Base-by-base conservation (phyloP, 2,113 vertebrate genomes). In the Martes martes region DNA sequence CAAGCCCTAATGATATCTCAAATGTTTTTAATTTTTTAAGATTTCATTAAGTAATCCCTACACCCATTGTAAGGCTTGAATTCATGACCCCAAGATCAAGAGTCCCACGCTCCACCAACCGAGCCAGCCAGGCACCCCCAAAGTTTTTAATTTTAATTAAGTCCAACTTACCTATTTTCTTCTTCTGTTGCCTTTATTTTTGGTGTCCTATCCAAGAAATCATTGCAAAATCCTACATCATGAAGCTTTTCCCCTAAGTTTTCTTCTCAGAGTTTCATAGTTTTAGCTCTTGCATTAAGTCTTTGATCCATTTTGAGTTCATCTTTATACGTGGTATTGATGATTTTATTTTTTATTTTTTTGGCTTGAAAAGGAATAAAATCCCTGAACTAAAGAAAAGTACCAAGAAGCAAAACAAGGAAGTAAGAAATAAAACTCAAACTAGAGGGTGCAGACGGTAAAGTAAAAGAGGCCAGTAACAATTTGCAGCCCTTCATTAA, bases 341-440 rank as follows among this genome's bases (percentile, higher is more conserved):
- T 86, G 14, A 63, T 36, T 71, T 31, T 65, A 15, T 33, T 67
- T 33, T 67, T 65, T 14, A 16, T 31, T 31, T 65, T 31, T 73
- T 74, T 42, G 36, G 74, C 28, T 47, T 88, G 16, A 78, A 47
- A 88, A 47, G 26, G n/a, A 95, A 90, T 63, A 28, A 65, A 83
- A n/a, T 83, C 67, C 45, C 57, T 76, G 23, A 95, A 67, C 57
- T n/a, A 79, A 79, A 61, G 71, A 76, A 78, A 91, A 33, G 7
- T 31, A 57, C 47, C 47, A 82, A 61, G 45, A 78, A 78, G 59
- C 16, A 85, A 91, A 82, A 28, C 42, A 90, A 76, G 10, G 69
- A 89, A 95, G 55, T 55, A 8, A 95, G n/a, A 95, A 90, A 89
- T 63, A 83, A 95, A 63, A 21, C 21, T 69, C 63, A 59, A 90